Base-by-base conservation (phyloP, 1,140 invertebrate genomes). In the Penaeus indicus region DNA sequence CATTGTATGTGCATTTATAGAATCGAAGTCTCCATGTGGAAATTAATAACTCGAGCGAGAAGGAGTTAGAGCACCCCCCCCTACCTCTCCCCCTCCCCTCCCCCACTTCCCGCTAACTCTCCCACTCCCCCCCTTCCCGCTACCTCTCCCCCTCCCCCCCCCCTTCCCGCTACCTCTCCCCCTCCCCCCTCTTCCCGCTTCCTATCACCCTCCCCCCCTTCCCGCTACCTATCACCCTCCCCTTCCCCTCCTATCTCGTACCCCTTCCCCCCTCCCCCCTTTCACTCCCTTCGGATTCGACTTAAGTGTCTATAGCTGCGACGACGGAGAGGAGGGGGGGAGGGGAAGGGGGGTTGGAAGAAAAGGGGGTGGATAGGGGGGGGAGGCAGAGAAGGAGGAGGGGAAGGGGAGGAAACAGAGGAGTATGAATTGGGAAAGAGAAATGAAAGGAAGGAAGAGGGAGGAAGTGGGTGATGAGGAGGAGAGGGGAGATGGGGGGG, bases 1-100 rank as follows among this genome's bases (percentile, higher is more conserved):
- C 75, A 78, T 78, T 78, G 75, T 78, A 78, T 78, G 69, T 75
- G 69, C 69, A n/a, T 22, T 75, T 75, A 25, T 75, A 75, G 69
- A 75, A 75, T 75, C 69, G 69, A 75, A 75, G 69, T 75, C 69
- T 75, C 69, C 25, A 75, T 27, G 75, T 42, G 75, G 27, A 78
- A 78, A 78, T 78, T 78, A 78, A 78, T 78, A 78, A 42, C 75
- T 38, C 69, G 22, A 7, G 38, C 67, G 22, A 75, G 69, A 38
- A 75, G 69, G 69, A 75, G 69, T 18, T 27, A n/a, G 69, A 27
- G 25, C 0, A 19, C 27, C 18, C 61, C 62, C n/a, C 61, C 27
- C 19, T 38, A 25, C 27, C 81, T 32, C 61, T 19, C 81, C 32
- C 61, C 22, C 54, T n/a, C 81, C 61, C 25, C 63, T 11, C 47